Percentiles rank a stretch among this genome's conserved stretches.
These are phyloP conservation scores for Origma solitaria DNA, from an alignment of 2,113 vertebrate genomes.

Conservation along the genomic window DNA sequence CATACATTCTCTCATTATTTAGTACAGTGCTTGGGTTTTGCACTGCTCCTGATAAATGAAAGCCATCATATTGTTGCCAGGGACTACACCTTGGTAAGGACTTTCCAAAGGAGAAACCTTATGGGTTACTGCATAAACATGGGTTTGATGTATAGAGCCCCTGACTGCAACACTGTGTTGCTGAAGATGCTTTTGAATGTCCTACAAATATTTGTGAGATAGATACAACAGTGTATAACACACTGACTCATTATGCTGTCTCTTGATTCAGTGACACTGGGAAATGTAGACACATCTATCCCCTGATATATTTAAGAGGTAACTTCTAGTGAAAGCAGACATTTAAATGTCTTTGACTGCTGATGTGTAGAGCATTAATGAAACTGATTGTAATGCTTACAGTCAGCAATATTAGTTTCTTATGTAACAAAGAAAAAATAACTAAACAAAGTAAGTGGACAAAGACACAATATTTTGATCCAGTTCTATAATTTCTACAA, in stretches of 20 bases:
- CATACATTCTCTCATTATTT: not conserved
- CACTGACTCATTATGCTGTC: constrained; percentile 1
- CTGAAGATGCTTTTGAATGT: constrained; percentile 28
- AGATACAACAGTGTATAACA: not conserved
- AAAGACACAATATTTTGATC: not conserved
- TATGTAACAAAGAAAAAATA: constrained; percentile 1
- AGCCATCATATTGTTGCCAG: not conserved
- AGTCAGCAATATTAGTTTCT: not conserved
- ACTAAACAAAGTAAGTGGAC: not conserved
- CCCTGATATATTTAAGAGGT: not conserved
- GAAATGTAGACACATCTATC: not conserved
- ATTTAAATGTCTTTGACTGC: not conserved
- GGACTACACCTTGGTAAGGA: not conserved
- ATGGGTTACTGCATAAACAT: not conserved
- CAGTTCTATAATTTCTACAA: not conserved
- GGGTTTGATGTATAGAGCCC: constrained; percentile 23
- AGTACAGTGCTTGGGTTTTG: constrained; percentile 32
- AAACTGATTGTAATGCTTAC: not conserved
- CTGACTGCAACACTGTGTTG: not conserved
- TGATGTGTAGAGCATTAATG: not conserved
- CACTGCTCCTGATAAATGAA: not conserved
- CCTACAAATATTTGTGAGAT: constrained; percentile 35
- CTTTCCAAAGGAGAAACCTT: constrained; percentile 24
- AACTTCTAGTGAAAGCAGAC: not conserved
- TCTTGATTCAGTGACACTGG: not conserved